Base-by-base conservation (phyloP, 2,888 invertebrate genomes). In the Tipula helvola region DNA sequence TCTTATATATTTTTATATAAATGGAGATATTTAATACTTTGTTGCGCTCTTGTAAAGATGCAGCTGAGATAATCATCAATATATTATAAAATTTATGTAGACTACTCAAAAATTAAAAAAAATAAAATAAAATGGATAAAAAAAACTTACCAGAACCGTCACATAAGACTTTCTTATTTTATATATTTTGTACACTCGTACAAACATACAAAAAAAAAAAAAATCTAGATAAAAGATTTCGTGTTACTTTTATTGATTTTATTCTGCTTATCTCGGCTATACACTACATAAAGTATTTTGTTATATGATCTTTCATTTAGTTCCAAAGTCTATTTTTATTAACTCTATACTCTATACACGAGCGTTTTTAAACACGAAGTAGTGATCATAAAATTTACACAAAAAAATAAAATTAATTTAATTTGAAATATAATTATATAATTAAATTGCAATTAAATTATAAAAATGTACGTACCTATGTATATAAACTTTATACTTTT, bases 161-260 rank as follows among this genome's bases (percentile, higher is more conserved):
- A 71, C 71, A 71, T 71, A n/a, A 28, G 28, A 71, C 71, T 71
- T 71, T 71, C 71, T 71, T 28, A 71, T 71, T 57, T 57, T 57
- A 57, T 57, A 18, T n/a, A n/a, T n/a, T 57, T 47, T 41, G 10
- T 10, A 28, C 71, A 71, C 4, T 8, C 12, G 10, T 71, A 71
- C 71, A 18, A 2, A 28, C 28, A 28, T 10, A 71, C 3, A 12
- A 4, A 71, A 28, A 28, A 28, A 28, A 28, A 28, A 28, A 7
- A 71, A 28, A 71, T 71, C 71, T 71, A 71, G 71, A 71, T 71
- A 71, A 71, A 71, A 71, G 12, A 71, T 71, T 71, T 71, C 71
- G 71, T 71, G 71, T 71, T 71, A 71, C 71, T 71, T 71, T 71
- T 71, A 71, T 71, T 71, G 71, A 71, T 71, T 71, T 71, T 71